Conservation (phyloP, 2,113 vertebrate genomes). For the Alces alces region DNA sequence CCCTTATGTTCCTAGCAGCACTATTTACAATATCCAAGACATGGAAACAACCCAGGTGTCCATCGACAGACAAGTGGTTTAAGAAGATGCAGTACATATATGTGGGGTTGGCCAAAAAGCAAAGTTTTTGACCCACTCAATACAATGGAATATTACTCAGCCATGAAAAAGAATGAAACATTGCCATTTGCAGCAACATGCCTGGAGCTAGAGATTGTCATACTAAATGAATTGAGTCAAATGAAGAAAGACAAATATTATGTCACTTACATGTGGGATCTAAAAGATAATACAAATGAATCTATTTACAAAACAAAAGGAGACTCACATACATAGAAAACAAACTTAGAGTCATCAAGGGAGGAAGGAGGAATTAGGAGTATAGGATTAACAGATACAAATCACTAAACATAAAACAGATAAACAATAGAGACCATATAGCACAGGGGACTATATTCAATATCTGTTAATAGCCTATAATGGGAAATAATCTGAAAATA, state of each 20-base stretch:
- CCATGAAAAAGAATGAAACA: neutral
- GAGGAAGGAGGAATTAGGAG: neutral
- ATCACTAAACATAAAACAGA: no score
- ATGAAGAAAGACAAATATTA: neutral
- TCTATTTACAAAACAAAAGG: neutral
- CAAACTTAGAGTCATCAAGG: neutral
- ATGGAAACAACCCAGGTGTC: neutral
- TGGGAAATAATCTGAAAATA: neutral
- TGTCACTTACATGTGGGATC: neutral
- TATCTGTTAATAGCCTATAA: neutral
- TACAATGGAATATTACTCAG: neutral
- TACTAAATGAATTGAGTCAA: neutral
- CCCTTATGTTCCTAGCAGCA: neutral
- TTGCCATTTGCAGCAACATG: neutral
- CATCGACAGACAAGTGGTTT: neutral
- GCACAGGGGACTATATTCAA: neutral
- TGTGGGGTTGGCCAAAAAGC: neutral
- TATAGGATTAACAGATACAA: neutral
- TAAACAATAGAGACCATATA: neutral
- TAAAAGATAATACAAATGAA: neutral
- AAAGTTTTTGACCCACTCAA: neutral
- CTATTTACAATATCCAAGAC: neutral
- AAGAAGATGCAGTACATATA: neutral
- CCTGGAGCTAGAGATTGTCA: neutral
- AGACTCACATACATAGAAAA: neutral